Evolutionary conservation across 35 echinoderm and acorn worm genomes (phyloP), one percentile per base, ranked within the genome.

Genomic region (Ptychodera flava): DNA sequence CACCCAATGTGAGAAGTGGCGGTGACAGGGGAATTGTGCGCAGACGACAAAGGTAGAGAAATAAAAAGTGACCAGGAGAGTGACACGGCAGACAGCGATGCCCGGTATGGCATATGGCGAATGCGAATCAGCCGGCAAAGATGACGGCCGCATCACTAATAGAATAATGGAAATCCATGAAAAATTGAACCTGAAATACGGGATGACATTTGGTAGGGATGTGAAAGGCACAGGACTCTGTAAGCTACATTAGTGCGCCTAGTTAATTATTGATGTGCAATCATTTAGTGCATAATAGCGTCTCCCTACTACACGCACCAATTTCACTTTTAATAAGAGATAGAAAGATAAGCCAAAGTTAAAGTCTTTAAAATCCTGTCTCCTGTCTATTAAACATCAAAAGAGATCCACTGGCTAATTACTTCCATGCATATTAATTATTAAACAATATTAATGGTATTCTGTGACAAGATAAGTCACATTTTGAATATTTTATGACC

Each of bases 361-460:
- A 22, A 64, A 64, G 45, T 64, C 45, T 64, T 64, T 64, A 64
- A 64, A 64, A 64, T 64, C 45, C 45, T 64, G 6, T 64, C 22
- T 6, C 45, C 22, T 64, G 45, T 64, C 45, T 22, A 64, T 64
- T 64, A 64, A 6, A 64, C 22, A 64, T 64, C 45, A 64, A 64
- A 64, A 22, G 22, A 64, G 45, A 64, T 64, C 45, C 45, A 64
- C 45, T 6, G 45, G 45, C 45, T 64, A 64, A 64, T 64, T 64
- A 64, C 45, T 64, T 64, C 45, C 45, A 64, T 64, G 45, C 45
- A 64, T 64, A 64, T 64, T 64, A 64, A 64, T 64, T 64, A 64
- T 64, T 64, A 64, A 64, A 64, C 45, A 64, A 64, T 64, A 64
- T 64, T 64, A 64, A 64, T 64, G 45, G 45, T 64, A 64, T 64